A percentile compares a stretch with the other conserved stretches of the same genome.
Conservation (phyloP, 2,888 invertebrate species). For the Dicranocentrus wangi region DNA sequence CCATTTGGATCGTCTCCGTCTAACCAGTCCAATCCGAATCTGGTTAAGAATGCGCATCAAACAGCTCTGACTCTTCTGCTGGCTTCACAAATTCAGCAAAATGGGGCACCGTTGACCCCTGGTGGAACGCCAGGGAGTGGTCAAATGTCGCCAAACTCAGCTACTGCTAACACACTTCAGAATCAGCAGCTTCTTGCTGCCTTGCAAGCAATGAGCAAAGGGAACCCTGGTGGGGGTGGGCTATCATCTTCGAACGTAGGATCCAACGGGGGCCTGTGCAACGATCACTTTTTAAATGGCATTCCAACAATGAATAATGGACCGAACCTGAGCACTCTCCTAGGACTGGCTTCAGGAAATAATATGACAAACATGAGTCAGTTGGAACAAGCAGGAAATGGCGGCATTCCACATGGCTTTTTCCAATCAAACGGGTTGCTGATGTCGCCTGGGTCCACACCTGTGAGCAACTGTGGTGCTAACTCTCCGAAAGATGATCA, state of each 20-base stretch:
- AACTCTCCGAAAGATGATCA: conserved; percentile 69
- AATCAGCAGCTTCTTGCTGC: conserved; percentile 74
- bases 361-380: conserved; percentile 66
- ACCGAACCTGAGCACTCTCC: conserved; percentile 70
- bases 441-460: conserved; percentile 64
- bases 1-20: conserved; percentile 56
- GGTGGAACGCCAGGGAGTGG: conserved; percentile 61
- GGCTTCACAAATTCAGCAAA: conserved; percentile 74
- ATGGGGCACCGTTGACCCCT: conserved; percentile 38
- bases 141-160: conserved; percentile 69
- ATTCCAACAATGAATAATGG: conserved; percentile 71
- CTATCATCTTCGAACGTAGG: conserved; percentile 25
- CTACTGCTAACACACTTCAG: conserved; percentile 60
- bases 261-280: conserved; percentile 36
- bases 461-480: conserved; percentile 52
- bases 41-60: conserved; percentile 74
- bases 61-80: conserved; percentile 74
- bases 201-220: conserved; percentile 74
- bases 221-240: conserved; percentile 59
- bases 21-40: conserved; percentile 60
- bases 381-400: conserved; percentile 63
- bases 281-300: conserved; percentile 69
- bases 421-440: conserved; percentile 67
- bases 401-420: conserved; percentile 70
- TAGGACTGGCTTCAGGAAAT: conserved; percentile 68